phyloP scores from a whole-genome alignment of 2,113 vertebrate genomes.

The Hyla sarda region DNA sequence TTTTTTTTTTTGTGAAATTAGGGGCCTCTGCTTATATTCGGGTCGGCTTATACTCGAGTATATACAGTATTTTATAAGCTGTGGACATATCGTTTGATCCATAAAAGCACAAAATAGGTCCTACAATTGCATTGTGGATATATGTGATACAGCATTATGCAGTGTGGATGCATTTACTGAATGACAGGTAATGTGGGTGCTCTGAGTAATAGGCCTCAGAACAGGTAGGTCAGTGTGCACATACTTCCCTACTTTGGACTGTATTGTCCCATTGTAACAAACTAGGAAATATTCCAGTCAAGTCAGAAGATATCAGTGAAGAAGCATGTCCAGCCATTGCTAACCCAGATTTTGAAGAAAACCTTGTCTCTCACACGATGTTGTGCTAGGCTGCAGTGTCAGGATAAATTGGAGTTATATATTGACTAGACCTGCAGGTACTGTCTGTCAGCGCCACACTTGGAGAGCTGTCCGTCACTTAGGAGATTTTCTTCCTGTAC shows the following conservation, averaged over 20 bases:
- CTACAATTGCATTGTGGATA: too few relatives aligned
- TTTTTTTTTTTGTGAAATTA: too few relatives aligned
- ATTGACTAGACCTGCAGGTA: slow-evolving; percentile 18
- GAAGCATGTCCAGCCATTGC: neutral
- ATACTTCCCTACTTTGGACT: neutral
- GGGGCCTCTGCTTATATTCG: too few relatives aligned
- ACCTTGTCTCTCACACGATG: neutral
- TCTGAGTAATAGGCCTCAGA: too few relatives aligned
- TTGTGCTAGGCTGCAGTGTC: neutral
- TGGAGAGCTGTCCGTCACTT: slow-evolving; percentile 10
- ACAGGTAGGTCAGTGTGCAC: neutral
- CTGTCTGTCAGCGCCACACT: neutral
- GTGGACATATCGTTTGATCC: too few relatives aligned
- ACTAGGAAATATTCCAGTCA: slow-evolving; percentile 10
- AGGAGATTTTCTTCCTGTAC: neutral
- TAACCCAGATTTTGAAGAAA: slow-evolving; percentile 4
- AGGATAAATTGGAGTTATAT: neutral
- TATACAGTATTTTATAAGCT: too few relatives aligned
- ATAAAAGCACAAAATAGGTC: too few relatives aligned
- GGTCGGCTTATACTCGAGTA: too few relatives aligned
- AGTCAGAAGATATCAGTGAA: neutral
- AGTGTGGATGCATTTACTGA: too few relatives aligned
- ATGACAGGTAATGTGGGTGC: too few relatives aligned
- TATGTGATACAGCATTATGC: too few relatives aligned
- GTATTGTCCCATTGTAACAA: neutral